Evolutionary conservation across 2,888 invertebrate species (phyloP).

Genomic region (Leucania comma): DNA sequence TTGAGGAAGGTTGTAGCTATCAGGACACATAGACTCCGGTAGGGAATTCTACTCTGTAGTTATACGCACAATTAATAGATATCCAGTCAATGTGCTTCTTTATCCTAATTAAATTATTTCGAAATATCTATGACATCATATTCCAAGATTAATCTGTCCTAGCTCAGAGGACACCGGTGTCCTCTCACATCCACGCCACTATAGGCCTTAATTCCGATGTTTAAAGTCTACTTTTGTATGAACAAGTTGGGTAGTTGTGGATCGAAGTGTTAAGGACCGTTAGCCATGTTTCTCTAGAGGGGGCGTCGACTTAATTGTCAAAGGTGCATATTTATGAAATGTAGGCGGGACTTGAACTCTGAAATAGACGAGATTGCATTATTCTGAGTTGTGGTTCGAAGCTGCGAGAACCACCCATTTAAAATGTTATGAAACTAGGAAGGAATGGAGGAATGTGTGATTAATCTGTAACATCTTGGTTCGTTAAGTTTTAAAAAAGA

Average conservation of each 20-base stretch:
- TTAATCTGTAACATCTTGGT: conserved; percentile 12
- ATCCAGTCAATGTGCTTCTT: not conserved
- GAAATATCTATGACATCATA: conserved; percentile 40
- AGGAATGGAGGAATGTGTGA: conserved; percentile 5
- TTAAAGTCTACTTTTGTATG: too few relatives aligned
- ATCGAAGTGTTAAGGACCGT: too few relatives aligned
- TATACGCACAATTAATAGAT: too few relatives aligned
- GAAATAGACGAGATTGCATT: conserved; percentile 23
- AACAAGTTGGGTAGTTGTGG: too few relatives aligned
- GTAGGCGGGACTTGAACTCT: conserved; percentile 41
- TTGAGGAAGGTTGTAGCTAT: too few relatives aligned
- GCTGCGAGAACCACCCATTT: conserved; percentile 1
- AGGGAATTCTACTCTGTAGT: too few relatives aligned
- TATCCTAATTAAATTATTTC: conserved; percentile 13
- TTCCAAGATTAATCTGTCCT: conserved; percentile 30
- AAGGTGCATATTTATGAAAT: conserved; percentile 49
- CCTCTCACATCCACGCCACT: too few relatives aligned
- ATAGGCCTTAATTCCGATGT: too few relatives aligned
- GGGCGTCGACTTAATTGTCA: conserved; percentile 53
- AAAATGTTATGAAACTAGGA: conserved; percentile 19
- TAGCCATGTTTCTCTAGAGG: conserved; percentile 20
- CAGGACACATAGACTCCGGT: too few relatives aligned
- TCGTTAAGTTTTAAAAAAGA: conserved; percentile 19
- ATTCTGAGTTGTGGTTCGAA: not conserved
- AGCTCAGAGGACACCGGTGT: too few relatives aligned